Evolutionary conservation across 2,888 invertebrate species (phyloP).

Genomic region (Tenodera sinensis): DNA sequence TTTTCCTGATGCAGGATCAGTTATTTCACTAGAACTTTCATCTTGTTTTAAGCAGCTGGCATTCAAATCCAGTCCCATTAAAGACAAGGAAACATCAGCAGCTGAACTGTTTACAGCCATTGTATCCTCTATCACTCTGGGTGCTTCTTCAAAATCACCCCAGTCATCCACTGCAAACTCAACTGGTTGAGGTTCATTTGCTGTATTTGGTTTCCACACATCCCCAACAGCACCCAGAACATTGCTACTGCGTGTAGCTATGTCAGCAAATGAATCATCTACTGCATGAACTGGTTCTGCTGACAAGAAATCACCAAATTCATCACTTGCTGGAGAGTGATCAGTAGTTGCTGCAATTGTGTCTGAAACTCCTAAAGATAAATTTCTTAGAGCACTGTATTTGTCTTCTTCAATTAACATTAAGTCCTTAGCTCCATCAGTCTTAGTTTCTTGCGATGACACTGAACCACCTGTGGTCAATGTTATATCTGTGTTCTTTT

Average conservation of each 20-base stretch:
- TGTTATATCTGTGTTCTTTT: not conserved
- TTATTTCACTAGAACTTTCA: not conserved
- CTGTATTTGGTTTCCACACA: not conserved
- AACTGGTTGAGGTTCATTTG: not conserved
- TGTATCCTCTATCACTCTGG: not conserved
- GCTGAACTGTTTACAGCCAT: not conserved
- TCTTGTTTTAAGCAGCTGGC: not conserved
- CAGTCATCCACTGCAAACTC: constrained; percentile 25
- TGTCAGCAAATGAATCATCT: constrained; percentile 32
- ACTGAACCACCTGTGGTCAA: not conserved
- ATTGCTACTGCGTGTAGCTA: constrained; percentile 7
- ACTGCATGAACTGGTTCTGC: constrained; percentile 37
- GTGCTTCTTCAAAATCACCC: constrained; percentile 18
- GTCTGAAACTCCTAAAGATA: constrained; percentile 34
- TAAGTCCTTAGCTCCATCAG: constrained; percentile 38
- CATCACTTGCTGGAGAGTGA: constrained; percentile 39
- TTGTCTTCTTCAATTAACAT: constrained; percentile 45
- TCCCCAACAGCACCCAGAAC: not conserved
- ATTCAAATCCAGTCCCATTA: not conserved
- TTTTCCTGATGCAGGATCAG: not conserved
- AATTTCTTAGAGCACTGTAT: constrained; percentile 48
- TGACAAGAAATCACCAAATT: constrained; percentile 50
- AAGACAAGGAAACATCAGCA: not conserved
- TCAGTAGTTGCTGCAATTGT: constrained; percentile 31
- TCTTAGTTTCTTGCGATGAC: constrained; percentile 21